These are phyloP conservation scores for Phalera bucephala DNA, from an alignment of 2,888 invertebrate genomes.

Conservation along the genomic window DNA sequence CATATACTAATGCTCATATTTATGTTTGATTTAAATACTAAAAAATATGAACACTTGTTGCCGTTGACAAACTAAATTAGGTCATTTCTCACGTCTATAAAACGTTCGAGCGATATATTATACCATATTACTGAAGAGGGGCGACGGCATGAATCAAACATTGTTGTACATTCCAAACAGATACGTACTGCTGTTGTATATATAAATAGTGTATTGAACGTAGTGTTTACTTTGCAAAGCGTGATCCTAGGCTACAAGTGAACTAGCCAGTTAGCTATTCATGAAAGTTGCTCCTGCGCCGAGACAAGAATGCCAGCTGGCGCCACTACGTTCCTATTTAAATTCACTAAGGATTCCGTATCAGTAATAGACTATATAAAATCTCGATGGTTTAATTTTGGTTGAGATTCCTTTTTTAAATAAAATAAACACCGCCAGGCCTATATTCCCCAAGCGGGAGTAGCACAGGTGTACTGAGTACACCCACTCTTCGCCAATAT, in stretches of 20 bases:
- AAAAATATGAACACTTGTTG: too few species aligned
- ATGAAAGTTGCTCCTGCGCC: constrained; percentile 74
- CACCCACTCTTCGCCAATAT: too few species aligned
- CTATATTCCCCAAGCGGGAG: too few species aligned
- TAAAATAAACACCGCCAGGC: too few species aligned
- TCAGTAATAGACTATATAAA: constrained; percentile 10
- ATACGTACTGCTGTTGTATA: constrained; percentile 27
- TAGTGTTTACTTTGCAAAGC: constrained; percentile 47
- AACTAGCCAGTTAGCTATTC: constrained; percentile 73
- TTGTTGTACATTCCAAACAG: constrained; percentile 31
- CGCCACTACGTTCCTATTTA: constrained; percentile 46
- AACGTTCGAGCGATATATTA: neutral
- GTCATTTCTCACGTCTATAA: constrained; percentile 11
- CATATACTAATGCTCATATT: too few species aligned
- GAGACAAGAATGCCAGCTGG: constrained; percentile 69
- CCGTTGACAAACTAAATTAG: constrained; percentile 2
- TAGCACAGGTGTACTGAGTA: too few species aligned
- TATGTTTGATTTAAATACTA: too few species aligned
- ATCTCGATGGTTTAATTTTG: constrained; percentile 1
- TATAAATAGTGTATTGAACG: constrained; percentile 38
- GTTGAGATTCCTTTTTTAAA: too few species aligned
- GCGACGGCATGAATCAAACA: constrained; percentile 35
- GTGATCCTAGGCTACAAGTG: constrained; percentile 48
- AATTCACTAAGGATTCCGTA: constrained; percentile 12
- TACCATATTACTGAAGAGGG: constrained; percentile 4